A percentile compares a stretch with the other conserved stretches of the same genome.
These are phyloP conservation scores for Lottia gigantea DNA, from an alignment of 2,888 invertebrate species.

Conservation along the genomic window DNA sequence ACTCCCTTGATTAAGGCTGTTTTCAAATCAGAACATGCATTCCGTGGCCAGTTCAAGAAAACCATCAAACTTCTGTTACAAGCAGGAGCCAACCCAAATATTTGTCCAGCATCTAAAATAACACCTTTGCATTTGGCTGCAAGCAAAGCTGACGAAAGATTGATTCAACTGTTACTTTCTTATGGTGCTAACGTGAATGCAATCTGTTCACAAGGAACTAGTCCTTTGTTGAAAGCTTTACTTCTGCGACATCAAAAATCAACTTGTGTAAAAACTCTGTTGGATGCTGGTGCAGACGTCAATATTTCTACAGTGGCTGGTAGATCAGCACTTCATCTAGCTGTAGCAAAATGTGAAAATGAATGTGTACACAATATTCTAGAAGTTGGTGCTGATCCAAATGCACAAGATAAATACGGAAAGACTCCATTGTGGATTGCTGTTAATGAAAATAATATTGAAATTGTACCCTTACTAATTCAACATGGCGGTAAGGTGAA, in stretches of 20 bases:
- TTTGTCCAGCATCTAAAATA: slow-evolving; percentile 44
- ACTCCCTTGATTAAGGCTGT: slow-evolving; percentile 52
- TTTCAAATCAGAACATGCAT: slow-evolving; percentile 43
- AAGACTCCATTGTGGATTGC: slow-evolving; percentile 60
- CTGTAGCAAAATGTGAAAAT: slow-evolving; percentile 52
- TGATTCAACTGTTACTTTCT: slow-evolving; percentile 45
- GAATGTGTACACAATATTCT: slow-evolving; percentile 49
- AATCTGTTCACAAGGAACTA: slow-evolving; percentile 38
- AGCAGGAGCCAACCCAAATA: slow-evolving; percentile 50
- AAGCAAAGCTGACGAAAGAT: slow-evolving; percentile 44
- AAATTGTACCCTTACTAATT: slow-evolving; percentile 44
- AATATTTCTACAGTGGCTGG: slow-evolving; percentile 43
- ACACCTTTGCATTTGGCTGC: slow-evolving; percentile 59
- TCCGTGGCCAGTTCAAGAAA: slow-evolving; percentile 42
- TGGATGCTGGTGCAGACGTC: slow-evolving; percentile 53
- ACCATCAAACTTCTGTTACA: slow-evolving; percentile 42
- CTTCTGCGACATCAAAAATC: slow-evolving; percentile 39
- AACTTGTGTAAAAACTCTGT: slow-evolving; percentile 44
- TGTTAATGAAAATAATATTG: slow-evolving; percentile 52
- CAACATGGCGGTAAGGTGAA: slow-evolving; percentile 47
- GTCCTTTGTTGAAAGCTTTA: slow-evolving; percentile 46
- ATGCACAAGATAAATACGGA: slow-evolving; percentile 44
- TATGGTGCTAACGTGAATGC: slow-evolving; percentile 53
- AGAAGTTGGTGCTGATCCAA: slow-evolving; percentile 49
- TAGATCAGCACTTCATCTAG: slow-evolving; percentile 54